Conservation (phyloP, 2,113 vertebrate genomes). For the Hiodon tergisus region DNA sequence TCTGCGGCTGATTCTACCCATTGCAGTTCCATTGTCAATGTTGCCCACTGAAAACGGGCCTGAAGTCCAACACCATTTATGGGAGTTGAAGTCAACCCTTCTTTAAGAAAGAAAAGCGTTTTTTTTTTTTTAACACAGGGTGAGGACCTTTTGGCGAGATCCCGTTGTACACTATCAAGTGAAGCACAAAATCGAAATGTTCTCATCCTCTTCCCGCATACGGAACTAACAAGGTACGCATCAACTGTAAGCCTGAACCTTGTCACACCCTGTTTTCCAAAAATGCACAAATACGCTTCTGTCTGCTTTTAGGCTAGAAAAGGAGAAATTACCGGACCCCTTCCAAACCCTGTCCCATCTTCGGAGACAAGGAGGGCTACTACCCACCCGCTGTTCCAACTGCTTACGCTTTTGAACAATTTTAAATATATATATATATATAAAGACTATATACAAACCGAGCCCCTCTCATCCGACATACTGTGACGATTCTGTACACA, state of each 20-base stretch:
- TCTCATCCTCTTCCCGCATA: conserved; percentile 9
- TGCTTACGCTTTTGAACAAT: conserved; percentile 49
- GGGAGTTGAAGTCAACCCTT: too few relatives aligned
- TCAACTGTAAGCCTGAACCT: conserved; percentile 10
- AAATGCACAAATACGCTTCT: conserved; percentile 22
- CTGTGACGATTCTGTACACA: conserved; percentile 40
- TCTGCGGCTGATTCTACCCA: too few relatives aligned
- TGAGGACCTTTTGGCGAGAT: neutral
- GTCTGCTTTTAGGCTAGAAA: conserved; percentile 10
- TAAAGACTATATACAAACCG: conserved; percentile 53
- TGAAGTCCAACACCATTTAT: too few relatives aligned
- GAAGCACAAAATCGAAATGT: conserved; percentile 17
- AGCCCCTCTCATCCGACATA: conserved; percentile 46
- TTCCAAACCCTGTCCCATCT: too few relatives aligned
- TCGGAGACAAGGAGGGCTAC: neutral
- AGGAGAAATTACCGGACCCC: too few relatives aligned
- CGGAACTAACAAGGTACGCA: neutral
- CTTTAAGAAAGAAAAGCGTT: too few relatives aligned
- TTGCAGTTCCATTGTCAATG: too few relatives aligned
- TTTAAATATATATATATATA: conserved; percentile 52
- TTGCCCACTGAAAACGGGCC: too few relatives aligned
- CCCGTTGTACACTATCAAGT: neutral
- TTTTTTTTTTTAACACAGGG: too few relatives aligned
- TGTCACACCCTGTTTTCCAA: conserved; percentile 4
- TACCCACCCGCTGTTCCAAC: conserved; percentile 19